A percentile compares a stretch with the other conserved stretches of the same genome.
phyloP scores from a whole-genome alignment of 2,888 invertebrate genomes.

The Crocallis elinguaria region DNA sequence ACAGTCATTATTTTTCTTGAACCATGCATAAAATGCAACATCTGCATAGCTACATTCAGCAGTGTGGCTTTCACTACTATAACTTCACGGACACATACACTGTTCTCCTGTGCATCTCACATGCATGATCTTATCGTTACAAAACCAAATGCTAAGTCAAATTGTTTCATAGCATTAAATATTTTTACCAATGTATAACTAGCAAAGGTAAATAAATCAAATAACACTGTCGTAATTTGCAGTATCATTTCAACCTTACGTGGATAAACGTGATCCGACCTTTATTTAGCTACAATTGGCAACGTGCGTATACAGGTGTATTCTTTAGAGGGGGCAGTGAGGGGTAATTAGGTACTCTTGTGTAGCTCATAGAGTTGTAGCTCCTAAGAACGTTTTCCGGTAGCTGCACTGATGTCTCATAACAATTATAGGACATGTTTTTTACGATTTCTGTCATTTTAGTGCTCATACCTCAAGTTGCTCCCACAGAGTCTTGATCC shows the following conservation, averaged over 20 bases:
- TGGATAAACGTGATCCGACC: not conserved
- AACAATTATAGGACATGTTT: no score
- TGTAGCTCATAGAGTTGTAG: no score
- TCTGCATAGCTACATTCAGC: constrained; percentile 41
- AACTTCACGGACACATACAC: constrained; percentile 38
- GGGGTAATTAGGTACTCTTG: no score
- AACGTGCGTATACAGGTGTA: not conserved
- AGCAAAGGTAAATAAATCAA: constrained; percentile 84
- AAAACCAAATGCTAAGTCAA: constrained; percentile 81
- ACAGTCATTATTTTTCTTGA: constrained; percentile 55
- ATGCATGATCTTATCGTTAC: constrained; percentile 70
- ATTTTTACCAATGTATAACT: constrained; percentile 84
- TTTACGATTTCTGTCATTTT: no score
- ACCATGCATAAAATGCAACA: constrained; percentile 57
- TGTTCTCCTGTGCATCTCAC: constrained; percentile 63
- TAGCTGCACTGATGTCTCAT: no score
- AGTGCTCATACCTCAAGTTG: no score
- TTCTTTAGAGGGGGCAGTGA: no score
- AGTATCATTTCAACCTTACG: constrained; percentile 22
- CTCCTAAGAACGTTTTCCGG: no score
- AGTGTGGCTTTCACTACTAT: constrained; percentile 38
- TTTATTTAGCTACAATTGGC: not conserved
- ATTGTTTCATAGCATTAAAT: constrained; percentile 82
- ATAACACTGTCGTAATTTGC: constrained; percentile 61
- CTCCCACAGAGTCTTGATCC: no score